A percentile compares a stretch with the other conserved stretches of the same genome.
These are phyloP conservation scores for Tenthredo livida DNA, from an alignment of 2,888 invertebrate genomes.

Conservation along the genomic window DNA sequence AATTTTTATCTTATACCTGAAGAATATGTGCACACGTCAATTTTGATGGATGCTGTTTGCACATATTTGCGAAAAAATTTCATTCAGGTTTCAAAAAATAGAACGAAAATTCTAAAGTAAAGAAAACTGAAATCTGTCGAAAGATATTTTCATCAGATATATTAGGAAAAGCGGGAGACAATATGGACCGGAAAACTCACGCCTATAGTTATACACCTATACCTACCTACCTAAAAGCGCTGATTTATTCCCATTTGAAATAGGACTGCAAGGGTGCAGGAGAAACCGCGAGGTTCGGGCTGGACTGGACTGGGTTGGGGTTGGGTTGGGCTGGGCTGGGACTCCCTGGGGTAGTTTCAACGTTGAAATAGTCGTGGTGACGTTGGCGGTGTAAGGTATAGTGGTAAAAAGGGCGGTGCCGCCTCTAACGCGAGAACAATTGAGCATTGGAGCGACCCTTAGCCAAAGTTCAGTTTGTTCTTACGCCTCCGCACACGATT, in stretches of 20 bases:
- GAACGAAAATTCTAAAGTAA: neutral
- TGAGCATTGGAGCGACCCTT: slow-evolving; percentile 49
- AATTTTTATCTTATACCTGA: too few species aligned
- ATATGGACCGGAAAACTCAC: neutral
- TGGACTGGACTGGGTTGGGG: neutral
- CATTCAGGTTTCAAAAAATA: neutral
- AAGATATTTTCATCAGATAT: neutral
- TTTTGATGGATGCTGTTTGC: neutral
- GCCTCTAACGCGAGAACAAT: slow-evolving; percentile 50
- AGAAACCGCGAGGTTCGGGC: neutral
- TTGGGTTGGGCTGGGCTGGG: neutral
- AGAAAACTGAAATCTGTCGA: neutral
- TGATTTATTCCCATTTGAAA: slow-evolving; percentile 47
- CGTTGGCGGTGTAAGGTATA: slow-evolving; percentile 34
- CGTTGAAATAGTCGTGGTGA: slow-evolving; percentile 38
- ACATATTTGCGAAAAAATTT: too few species aligned
- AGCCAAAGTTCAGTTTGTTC: slow-evolving; percentile 53
- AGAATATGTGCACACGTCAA: neutral
- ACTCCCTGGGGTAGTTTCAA: slow-evolving; percentile 41
- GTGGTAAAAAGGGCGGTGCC: slow-evolving; percentile 38
- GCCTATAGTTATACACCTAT: neutral
- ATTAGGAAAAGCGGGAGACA: neutral
- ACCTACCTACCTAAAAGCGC: neutral
- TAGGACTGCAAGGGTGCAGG: slow-evolving; percentile 41
- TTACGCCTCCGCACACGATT: slow-evolving; percentile 48